phyloP scores from a whole-genome alignment of 2,797 vertebrate genomes.

The Eutrigla gurnardus region DNA sequence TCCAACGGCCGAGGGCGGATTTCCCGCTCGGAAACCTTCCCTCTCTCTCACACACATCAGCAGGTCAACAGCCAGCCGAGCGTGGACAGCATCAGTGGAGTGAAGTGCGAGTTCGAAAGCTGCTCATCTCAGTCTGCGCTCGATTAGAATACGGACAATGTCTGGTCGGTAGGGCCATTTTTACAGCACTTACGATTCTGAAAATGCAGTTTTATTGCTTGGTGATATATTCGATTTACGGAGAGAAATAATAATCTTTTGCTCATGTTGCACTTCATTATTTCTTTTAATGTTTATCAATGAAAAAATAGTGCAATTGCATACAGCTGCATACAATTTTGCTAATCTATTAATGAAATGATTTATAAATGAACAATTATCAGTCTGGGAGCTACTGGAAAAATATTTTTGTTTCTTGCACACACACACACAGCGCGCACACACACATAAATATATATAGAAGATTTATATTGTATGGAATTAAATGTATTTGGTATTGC shows the following conservation, averaged over 20 bases:
- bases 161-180: slow-evolving; percentile 8
- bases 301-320: slow-evolving; percentile 29
- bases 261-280: slow-evolving; percentile 48
- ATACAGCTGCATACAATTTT: slow-evolving; percentile 36
- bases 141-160: slow-evolving; percentile 50
- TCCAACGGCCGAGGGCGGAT: slow-evolving; percentile 75
- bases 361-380: slow-evolving; percentile 35
- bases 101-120: slow-evolving; percentile 86
- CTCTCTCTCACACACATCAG: slow-evolving; percentile 81
- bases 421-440: not conserved
- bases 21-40: slow-evolving; percentile 86
- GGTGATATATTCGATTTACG: slow-evolving; percentile 14
- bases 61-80: slow-evolving; percentile 85
- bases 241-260: slow-evolving; percentile 25
- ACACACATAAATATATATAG: not conserved
- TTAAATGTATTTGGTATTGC: slow-evolving; percentile 58
- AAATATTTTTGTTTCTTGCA: slow-evolving; percentile 42
- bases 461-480: slow-evolving; percentile 56
- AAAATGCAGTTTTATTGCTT: slow-evolving; percentile 22
- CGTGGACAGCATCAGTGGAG: slow-evolving; percentile 85
- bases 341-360: slow-evolving; percentile 38
- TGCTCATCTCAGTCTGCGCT: slow-evolving; percentile 70
- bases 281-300: slow-evolving; percentile 42
- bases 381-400: slow-evolving; percentile 44
- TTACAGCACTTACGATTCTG: slow-evolving; percentile 29